Conservation (phyloP, 2,113 vertebrate genomes). For the Paradoxurus hermaphroditus region DNA sequence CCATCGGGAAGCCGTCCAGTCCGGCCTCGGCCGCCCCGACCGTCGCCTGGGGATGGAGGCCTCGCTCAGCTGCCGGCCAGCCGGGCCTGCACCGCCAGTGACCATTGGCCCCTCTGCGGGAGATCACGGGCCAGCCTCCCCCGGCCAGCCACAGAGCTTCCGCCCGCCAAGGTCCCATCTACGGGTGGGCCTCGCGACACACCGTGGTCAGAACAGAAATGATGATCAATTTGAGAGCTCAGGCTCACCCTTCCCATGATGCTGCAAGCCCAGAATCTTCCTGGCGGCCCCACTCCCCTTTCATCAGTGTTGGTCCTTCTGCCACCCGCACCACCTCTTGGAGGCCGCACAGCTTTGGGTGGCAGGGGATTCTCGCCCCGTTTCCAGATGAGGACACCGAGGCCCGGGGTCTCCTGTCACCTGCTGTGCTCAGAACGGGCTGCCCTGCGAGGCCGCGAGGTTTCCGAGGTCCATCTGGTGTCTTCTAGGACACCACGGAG, state of each 20-base stretch:
- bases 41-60: background rate
- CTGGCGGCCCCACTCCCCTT: background rate
- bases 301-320: background rate
- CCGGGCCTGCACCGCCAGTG: background rate
- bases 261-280: background rate
- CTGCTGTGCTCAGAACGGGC: background rate
- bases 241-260: background rate
- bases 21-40: background rate
- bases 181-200: background rate
- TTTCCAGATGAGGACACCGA: too few species aligned
- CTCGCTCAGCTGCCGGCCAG: background rate
- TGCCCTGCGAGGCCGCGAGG: background rate
- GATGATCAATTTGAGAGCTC: background rate
- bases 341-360: rapidly evolving
- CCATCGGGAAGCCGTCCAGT: background rate
- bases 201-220: background rate
- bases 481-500: background rate
- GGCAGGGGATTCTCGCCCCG: rapidly evolving
- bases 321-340: background rate
- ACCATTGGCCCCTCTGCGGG: background rate
- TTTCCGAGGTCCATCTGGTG: background rate
- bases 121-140: rapidly evolving
- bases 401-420: background rate
- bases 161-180: background rate
- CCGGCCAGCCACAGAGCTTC: background rate